Evolutionary conservation across 2,797 vertebrate genomes (phyloP), one percentile per base, ranked within the genome.

Genomic region (Hyperoplus immaculatus): DNA sequence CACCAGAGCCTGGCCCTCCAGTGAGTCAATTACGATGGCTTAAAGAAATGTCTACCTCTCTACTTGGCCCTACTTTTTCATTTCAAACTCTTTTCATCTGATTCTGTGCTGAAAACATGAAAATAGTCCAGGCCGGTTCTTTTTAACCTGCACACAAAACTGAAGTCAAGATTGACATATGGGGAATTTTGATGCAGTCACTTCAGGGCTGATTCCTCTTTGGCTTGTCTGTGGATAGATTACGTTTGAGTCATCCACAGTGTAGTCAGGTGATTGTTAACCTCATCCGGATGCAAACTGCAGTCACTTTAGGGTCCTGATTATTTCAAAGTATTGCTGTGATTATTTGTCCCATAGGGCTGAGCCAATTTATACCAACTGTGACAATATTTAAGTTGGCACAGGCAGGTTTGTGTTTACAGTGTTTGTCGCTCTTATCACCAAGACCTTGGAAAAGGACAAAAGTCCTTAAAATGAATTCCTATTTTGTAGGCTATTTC

Each of bases 11-110:
- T 58, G 88, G 92, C 93, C 92, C 94, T 95, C 91, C 92, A 94
- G 93, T 94, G 93, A 95, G 93, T 94, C 95, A 95, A 95, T 96
- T 95, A 95, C 89, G 89, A 90, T 80, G 91, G 84, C 92, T 94
- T 90, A 89, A 88, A 95, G 91, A 83, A 92, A 93, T 87, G 88
- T 91, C 91, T 93, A 88, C 87, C 72, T 87, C 87, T 84, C 83
- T 89, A 89, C 91, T 91, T 88, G 88, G 88, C 81, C 89, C 89
- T 91, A 91, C 93, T 93, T 92, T 93, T 92, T 92, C 84, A 91
- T 93, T 84, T 90, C 86, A 67, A 75, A 29, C 81, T 88, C 90
- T 89, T 94, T 94, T 94, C 89, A 93, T 93, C 86, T 79, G 69
- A 78, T 89, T 90, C 90, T 81, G 67, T 76, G 76, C 80, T 80